Evolutionary conservation across 1,140 invertebrate genomes (phyloP), one percentile per base, ranked within the genome.

Genomic region (Gryon sp.): DNA sequence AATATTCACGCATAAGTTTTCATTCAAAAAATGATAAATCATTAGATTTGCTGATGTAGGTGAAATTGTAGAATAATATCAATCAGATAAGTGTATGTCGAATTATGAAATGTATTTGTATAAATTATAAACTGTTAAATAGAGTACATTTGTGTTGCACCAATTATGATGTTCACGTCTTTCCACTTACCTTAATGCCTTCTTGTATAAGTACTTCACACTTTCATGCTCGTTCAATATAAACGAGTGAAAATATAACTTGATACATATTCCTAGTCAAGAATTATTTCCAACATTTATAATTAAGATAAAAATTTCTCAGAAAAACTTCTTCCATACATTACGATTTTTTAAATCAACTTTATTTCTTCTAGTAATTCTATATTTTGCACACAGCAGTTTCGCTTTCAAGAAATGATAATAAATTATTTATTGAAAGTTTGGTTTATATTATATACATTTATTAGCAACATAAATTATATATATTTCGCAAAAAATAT

Each of bases 211-310:
- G 41, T 62, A 43, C 30, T 77, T 72, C 68, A 77, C 75, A 77
- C 75, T 77, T 77, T 77, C 75, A 72, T 77, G 75, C 75, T 68
- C 55, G 53, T 72, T 53, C 46, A 68, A 48, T 57, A 72, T 62
- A 66, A 72, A 57, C 40, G 32, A 77, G 66, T 72, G 66, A 72
- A 77, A 77, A 72, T 76, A n/a, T n/a, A 75, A 60, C 50, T 65
- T 65, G 41, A 74, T 66, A 65, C 22, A 38, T 43, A 59, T 66
- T 45, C 60, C 20, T 7, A 15, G 45, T 20, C 46, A 53, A 38
- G 9, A 59, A 38, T 48, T 48, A 55, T 62, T 66, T 55, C 46
- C 28, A 46, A 53, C 30, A n/a, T 62, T 68, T 62, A 68, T 68
- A 28, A 75, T 75, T 62, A 52, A 60, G 38, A 34, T 40, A 0